Base-by-base conservation (phyloP, 2,797 vertebrate genomes). In the Hippocampus kuda region DNA sequence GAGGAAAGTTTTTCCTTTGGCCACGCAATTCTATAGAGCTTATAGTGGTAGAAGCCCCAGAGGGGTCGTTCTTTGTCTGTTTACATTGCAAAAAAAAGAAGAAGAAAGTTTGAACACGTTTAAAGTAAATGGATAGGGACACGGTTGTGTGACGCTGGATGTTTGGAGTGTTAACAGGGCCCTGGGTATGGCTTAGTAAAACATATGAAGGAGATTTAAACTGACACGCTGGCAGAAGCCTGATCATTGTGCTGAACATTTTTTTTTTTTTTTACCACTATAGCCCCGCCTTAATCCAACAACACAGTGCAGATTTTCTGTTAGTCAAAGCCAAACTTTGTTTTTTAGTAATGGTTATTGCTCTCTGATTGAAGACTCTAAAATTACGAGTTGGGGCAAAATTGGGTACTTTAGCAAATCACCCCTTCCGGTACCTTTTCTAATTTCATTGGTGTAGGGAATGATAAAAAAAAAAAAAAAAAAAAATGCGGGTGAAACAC, bases 141-240 rank as follows among this genome's bases (percentile, higher is more conserved):
- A 90, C 63, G 86, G 84, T 79, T 89, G 84, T 79, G 82, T 91
- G 89, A 86, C 85, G 89, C 80, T 86, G 85, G 90, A 87, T 89
- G 87, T 90, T 86, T 88, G 77, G 84, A 88, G 85, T 89, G 88
- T 90, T 90, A 89, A 88, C 87, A 87, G 84, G 80, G 70, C 77
- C 77, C 82, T 73, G 77, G 81, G 80, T 70, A 82, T 22, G 48
- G 67, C 79, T 78, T 69, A 71, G 77, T 70, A 73, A 53, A 49
- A 76, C 77, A 78, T 78, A 75, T 57, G 65, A 68, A 80, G 75
- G 80, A 69, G 79, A 87, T 86, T 88, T 75, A 74, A 72, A 78
- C 81, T 83, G 80, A 82, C 83, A 83, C 81, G 81, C 84, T 83
- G 82, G 64, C 75, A 81, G 75, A 84, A 83, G 74, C 72, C 74